Conservation (phyloP, 1,140 invertebrate genomes). For the Atta cephalotes region DNA sequence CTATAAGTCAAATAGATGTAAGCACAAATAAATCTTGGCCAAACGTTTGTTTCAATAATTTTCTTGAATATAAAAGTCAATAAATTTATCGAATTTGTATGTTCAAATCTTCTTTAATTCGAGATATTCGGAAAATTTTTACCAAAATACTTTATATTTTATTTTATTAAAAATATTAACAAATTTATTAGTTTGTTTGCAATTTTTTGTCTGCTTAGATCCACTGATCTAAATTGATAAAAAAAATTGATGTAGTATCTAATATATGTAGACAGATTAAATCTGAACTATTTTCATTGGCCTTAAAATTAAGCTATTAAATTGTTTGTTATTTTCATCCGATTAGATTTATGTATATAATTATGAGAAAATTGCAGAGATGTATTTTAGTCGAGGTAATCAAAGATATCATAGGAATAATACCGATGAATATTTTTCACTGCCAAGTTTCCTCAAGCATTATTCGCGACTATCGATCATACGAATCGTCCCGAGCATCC, state of each 20-base stretch:
- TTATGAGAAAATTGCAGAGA: background rate
- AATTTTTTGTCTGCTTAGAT: background rate
- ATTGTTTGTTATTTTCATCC: background rate
- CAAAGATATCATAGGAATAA: slow-evolving; percentile 21
- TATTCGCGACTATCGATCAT: slow-evolving; percentile 63
- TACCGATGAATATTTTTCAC: slow-evolving; percentile 8
- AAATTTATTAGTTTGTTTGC: background rate
- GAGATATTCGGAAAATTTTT: background rate
- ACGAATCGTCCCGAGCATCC: slow-evolving; percentile 37
- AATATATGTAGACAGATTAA: background rate
- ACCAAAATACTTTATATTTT: background rate
- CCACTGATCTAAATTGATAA: background rate
- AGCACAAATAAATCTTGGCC: background rate
- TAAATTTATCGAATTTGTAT: background rate
- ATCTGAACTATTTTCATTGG: background rate
- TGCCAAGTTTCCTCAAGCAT: slow-evolving; percentile 1
- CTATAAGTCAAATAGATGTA: background rate
- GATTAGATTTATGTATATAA: background rate
- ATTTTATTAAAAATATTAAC: background rate
- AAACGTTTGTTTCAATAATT: background rate
- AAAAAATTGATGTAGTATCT: background rate
- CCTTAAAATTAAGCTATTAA: background rate
- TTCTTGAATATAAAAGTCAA: background rate
- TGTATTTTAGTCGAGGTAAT: background rate
- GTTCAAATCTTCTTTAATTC: background rate